These are phyloP conservation scores for Melanotaenia duboulayi DNA, from an alignment of 2,113 vertebrate species.

Conservation along the genomic window DNA sequence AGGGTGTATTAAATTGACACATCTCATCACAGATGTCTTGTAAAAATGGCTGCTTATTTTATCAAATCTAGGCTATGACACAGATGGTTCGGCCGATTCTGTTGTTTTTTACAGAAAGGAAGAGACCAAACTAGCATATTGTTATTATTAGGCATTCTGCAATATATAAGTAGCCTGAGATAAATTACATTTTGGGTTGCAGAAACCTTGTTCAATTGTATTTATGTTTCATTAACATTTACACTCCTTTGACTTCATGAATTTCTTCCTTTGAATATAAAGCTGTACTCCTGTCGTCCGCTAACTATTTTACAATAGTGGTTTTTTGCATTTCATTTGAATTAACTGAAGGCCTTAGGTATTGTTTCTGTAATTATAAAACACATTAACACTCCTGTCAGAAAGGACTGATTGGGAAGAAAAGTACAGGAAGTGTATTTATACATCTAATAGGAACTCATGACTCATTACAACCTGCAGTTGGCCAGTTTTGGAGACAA, in stretches of 20 bases:
- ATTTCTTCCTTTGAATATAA: background rate
- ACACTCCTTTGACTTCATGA: no score
- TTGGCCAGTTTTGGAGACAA: conserved; percentile 22
- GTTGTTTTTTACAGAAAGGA: background rate
- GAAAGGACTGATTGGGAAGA: background rate
- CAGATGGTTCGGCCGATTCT: background rate
- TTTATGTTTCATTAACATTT: background rate
- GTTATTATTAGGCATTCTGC: background rate
- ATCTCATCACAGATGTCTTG: conserved; percentile 1
- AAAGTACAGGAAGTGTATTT: background rate
- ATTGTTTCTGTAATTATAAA: background rate
- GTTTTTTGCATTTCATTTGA: background rate
- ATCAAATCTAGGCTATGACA: background rate
- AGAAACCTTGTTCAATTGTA: no score
- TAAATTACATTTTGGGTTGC: no score
- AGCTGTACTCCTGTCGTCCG: background rate
- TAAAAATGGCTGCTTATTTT: background rate
- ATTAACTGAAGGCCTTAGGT: background rate
- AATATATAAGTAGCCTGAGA: no score
- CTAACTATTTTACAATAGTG: background rate
- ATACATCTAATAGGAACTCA: background rate
- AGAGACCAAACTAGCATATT: background rate
- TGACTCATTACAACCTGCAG: conserved; percentile 30
- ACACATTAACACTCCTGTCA: background rate
- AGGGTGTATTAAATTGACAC: background rate